Evolutionary conservation across 2,797 vertebrate genomes (phyloP), one percentile per base, ranked within the genome.

Genomic region (Betta splendens): DNA sequence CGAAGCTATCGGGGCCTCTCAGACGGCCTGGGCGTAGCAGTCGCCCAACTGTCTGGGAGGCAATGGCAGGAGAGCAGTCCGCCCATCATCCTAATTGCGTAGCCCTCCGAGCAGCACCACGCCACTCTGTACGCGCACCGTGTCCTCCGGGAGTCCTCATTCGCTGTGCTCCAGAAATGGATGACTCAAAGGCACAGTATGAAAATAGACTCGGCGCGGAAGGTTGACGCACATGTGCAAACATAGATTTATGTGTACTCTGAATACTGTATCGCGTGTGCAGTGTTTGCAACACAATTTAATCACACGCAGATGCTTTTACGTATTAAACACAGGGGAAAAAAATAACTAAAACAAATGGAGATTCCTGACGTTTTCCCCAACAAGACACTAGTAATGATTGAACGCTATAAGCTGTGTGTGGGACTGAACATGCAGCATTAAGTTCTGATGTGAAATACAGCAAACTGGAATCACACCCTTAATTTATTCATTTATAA

Each of bases 11-110:
- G 52, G 55, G 58, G 32, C 23, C 60, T 59, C 68, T 82, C 59
- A 68, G 61, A 74, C 56, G 67, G 69, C 47, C 49, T 25, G 44
- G 62, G 69, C 62, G 35, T 58, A 79, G 79, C 57, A 61, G 79
- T 76, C 64, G 77, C 72, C 72, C 66, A 45, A 84, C 77, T 84
- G 81, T 87, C 79, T 80, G 65, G 75, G 80, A 85, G 69, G 69
- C 79, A 35, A 80, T 55, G 73, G 69, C 54, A 82, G 64, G 73
- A 85, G 78, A 71, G 70, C 67, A 33, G 76, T 79, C 87, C 83
- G 79, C 86, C 86, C 83, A 86, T 91, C 89, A 90, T 86, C 85
- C 87, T 91, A 90, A 92, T 92, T 92, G 89, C 60, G 57, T 80
- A 79, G 79, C 79, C 80, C 81, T 80, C 61, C 45, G 29, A 87